These are phyloP conservation scores for Shinisaurus crocodilurus DNA, from an alignment of 2,113 vertebrate species.

Conservation along the genomic window DNA sequence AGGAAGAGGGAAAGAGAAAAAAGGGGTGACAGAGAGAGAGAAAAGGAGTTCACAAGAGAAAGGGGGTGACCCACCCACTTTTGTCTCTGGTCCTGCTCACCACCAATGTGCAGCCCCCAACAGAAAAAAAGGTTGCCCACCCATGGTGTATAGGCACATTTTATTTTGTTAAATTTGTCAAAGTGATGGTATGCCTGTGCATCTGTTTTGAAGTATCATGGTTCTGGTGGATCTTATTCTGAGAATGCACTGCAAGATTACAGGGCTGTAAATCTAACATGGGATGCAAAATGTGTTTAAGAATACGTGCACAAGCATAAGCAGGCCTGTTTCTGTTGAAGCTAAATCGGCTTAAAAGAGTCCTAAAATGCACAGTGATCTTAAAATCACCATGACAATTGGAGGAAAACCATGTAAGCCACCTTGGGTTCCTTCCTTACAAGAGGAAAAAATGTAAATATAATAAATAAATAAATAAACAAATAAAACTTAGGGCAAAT, in stretches of 20 bases:
- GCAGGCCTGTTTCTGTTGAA: neutral
- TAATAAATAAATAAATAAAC: too few relatives aligned
- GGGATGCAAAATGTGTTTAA: neutral
- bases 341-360: neutral
- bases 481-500: neutral
- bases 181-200: rapidly evolving
- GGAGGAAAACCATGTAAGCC: neutral
- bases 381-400: neutral
- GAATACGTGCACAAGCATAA: neutral
- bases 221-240: neutral
- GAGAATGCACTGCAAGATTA: neutral
- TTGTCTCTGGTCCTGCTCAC: too few relatives aligned
- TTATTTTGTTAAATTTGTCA: neutral
- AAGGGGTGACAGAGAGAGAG: too few relatives aligned
- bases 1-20: too few relatives aligned
- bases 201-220: neutral
- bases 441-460: too few relatives aligned
- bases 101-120: too few relatives aligned
- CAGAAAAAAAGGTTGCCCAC: too few relatives aligned
- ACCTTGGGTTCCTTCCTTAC: too few relatives aligned
- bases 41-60: too few relatives aligned
- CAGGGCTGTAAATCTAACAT: neutral
- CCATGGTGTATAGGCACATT: neutral
- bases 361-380: neutral
- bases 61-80: too few relatives aligned